phyloP scores from a whole-genome alignment of 2,113 vertebrate genomes.

The Sakesphorus luctuosus region DNA sequence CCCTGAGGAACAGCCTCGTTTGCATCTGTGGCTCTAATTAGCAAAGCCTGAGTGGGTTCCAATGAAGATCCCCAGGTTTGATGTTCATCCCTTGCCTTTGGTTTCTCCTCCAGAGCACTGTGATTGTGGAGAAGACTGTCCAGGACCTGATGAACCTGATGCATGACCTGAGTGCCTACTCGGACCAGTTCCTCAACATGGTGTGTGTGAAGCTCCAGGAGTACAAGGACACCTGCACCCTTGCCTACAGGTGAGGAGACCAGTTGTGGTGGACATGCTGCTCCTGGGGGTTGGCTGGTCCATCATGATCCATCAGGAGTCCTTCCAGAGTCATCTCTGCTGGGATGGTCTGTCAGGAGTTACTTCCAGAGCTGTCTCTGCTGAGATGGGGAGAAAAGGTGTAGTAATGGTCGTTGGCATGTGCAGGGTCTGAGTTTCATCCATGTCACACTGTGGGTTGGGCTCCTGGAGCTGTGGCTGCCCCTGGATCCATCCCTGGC shows the following conservation, averaged over 20 bases:
- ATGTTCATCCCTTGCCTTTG: not conserved
- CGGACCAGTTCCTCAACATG: slow-evolving; percentile 98
- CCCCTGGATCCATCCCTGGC: not conserved
- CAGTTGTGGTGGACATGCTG: not conserved
- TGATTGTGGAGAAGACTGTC: slow-evolving; percentile 96
- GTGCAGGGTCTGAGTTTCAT: not conserved
- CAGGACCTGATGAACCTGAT: slow-evolving; percentile 97
- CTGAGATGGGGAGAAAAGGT: not conserved
- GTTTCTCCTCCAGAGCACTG: slow-evolving; percentile 84
- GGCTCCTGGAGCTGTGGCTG: not conserved
- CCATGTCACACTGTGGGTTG: not conserved
- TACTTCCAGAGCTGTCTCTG: not conserved
- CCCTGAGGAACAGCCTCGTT: fast-evolving
- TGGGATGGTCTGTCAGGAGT: not conserved
- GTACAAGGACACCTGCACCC: slow-evolving; percentile 93
- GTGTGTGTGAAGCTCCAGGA: slow-evolving; percentile 98
- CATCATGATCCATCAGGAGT: not conserved
- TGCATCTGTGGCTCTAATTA: not conserved
- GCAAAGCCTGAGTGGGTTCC: not conserved
- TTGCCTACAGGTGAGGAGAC: slow-evolving; percentile 88
- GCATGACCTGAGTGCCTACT: slow-evolving; percentile 95
- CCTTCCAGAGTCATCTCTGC: not conserved
- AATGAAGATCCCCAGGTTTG: fast-evolving
- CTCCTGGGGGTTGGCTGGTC: not conserved
- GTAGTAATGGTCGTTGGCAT: fast-evolving